Conservation (phyloP, 2,888 invertebrate genomes). For the Epinotia ramella region DNA sequence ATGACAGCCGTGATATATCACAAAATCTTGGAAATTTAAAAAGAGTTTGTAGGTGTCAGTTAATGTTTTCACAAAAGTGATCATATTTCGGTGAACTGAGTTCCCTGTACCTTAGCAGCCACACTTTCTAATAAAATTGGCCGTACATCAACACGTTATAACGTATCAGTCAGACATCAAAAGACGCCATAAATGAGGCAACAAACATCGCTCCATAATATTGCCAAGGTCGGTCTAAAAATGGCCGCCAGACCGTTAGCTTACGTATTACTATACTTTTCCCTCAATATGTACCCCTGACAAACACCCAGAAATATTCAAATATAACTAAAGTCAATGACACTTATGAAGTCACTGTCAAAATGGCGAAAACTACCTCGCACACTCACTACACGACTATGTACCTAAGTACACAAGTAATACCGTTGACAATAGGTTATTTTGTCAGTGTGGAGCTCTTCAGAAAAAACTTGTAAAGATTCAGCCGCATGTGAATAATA, state of each 20-base stretch:
- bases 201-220: constrained; percentile 5
- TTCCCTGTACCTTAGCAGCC: too few species aligned
- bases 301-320: constrained; percentile 19
- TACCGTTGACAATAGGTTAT: constrained; percentile 8
- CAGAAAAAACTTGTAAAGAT: constrained; percentile 38
- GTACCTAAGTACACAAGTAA: neutral
- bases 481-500: constrained; percentile 38
- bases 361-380: constrained; percentile 19
- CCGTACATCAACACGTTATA: too few species aligned
- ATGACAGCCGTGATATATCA: too few species aligned
- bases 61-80: too few species aligned
- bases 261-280: constrained; percentile 8
- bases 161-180: neutral
- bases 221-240: constrained; percentile 4
- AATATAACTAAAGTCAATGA: constrained; percentile 33
- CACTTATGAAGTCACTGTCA: constrained; percentile 31
- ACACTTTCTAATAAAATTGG: too few species aligned
- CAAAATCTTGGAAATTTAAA: too few species aligned
- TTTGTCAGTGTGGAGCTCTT: neutral
- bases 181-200: neutral
- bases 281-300: constrained; percentile 16
- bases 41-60: too few species aligned
- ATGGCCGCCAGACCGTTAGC: constrained; percentile 1
- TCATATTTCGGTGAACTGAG: too few species aligned
- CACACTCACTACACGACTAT: neutral